Evolutionary conservation across 2,113 vertebrate species (phyloP), one percentile per base, ranked within the genome.

Genomic region (Solea senegalensis): DNA sequence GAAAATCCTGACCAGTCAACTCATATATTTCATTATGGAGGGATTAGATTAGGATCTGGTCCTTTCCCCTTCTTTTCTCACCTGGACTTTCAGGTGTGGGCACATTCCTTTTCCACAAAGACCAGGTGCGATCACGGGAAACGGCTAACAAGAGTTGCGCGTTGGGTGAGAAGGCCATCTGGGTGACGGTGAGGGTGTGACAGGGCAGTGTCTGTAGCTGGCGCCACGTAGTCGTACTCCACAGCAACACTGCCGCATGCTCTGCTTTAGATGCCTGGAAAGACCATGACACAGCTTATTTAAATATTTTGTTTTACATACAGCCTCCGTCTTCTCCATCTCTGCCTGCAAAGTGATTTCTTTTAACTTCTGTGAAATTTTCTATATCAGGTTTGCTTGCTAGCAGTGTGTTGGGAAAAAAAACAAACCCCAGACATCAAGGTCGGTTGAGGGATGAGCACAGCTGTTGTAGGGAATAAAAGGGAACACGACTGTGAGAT

Each of bases 121-220:
- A 99, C 98, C 97, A 98, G 65, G 94, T 97, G 79, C 98, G 95
- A 81, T 99, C 97, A 77, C 97, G 95, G 83, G 97, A 98, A 88
- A 98, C 97, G 0, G 95, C 96, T 63, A 99, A 89, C 6, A 99
- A 88, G 85, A 96, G 92, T 46, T 77, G 93, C 56, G 95, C 92
- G 27, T 97, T 86, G 1, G 97, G 96, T 59, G 98, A 98, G 93
- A 99, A 99, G 44, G 95, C 93, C 94, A 99, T 94, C 89, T 99
- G 97, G 26, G 97, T 99, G 86, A 99, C 94, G 12, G 98, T 99
- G 86, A 99, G 94, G 85, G 89, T 95, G 94, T 98, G 98, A 88
- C 94, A 96, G 9, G 92, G 72, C 81, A 99, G 93, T 70, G 81
- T 87, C 92, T 97, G 96, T 63, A 98, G 83, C 87, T 95, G 96